Evolutionary conservation across 2,113 vertebrate genomes (phyloP), one percentile per base, ranked within the genome.

Genomic region (Lycaon pictus): DNA sequence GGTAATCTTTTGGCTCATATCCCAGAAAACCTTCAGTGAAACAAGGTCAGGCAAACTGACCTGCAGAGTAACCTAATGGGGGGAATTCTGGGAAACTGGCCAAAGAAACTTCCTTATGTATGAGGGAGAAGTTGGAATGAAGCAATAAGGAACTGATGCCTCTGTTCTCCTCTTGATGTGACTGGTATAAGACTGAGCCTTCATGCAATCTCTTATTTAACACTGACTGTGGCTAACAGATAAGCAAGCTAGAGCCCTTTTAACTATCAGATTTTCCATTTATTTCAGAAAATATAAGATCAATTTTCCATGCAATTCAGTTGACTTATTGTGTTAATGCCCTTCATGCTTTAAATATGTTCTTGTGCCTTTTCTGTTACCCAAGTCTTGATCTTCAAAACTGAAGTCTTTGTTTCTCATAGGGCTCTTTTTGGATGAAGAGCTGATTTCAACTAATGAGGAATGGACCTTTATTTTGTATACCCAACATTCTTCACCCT

Each of bases 211-310:
- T 95, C 32, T 82, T 89, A 53, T 84, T 86, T 87, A 96, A 90
- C 29, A 88, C 72, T 85, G 2, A 8, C 13, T 23, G 53, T 94
- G 51, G 48, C 12, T 96, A 84, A 87, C 8, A 89, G 88, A 27
- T n/a, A 25, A 91, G 25, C 11, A 13, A 72, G 17, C 32, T 25
- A 91, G 9, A 13, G 53, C 65, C 63, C n/a, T 71, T 96, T 97
- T 43, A 92, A 80, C 48, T 5, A 80, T 56, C 74, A 93, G 23
- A 10, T 67, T 65, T 81, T 95, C 10, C 37, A 94, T 93, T 94
- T 95, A 93, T 95, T 96, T 93, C 92, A 93, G 95, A 98, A 98
- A 96, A 96, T 88, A 35, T 19, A 81, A 97, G 94, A 96, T 60
- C 43, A 89, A 62, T 88, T 95, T 55, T 90, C 72, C 48, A 87